Evolutionary conservation across 30 jellyfish, hydroid and myxozoan genomes (phyloP).

Genomic region (Aurelia coerulea): DNA sequence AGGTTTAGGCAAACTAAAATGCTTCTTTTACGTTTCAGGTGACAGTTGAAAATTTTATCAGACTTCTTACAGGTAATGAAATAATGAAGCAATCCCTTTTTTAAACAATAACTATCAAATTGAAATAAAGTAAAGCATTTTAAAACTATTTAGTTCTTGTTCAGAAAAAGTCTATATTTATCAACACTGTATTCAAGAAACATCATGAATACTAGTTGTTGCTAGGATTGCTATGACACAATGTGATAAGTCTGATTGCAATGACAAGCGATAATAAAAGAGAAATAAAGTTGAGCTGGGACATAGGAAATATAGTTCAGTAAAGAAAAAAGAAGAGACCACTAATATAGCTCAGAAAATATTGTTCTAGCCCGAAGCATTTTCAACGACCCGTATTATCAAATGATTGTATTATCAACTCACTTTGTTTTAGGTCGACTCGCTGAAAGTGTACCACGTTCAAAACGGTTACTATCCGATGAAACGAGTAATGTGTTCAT

Average conservation of each 20-base stretch:
- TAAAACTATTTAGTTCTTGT: background rate
- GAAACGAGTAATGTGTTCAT: conserved; percentile 89
- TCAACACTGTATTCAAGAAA: background rate
- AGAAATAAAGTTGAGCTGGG: no score
- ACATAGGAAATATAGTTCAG: no score
- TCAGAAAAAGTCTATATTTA: background rate
- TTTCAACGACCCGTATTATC: background rate
- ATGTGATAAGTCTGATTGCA: no score
- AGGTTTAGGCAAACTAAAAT: no score
- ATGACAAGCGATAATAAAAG: no score
- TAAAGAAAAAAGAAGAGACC: no score
- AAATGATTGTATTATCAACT: background rate
- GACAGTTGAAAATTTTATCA: conserved; percentile 73
- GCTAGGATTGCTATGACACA: no score
- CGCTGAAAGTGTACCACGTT: conserved; percentile 84
- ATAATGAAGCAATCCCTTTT: no score
- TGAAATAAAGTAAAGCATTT: no score
- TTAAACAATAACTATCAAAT: no score
- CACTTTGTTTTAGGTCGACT: conserved; percentile 67
- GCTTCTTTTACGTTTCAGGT: conserved; percentile 34
- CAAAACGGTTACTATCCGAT: conserved; percentile 86
- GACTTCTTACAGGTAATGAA: conserved; percentile 72
- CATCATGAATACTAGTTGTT: background rate
- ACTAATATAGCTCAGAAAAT: background rate
- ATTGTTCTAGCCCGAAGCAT: background rate